phyloP scores from a whole-genome alignment of 2,797 vertebrate species.

The Periophthalmus magnuspinnatus region DNA sequence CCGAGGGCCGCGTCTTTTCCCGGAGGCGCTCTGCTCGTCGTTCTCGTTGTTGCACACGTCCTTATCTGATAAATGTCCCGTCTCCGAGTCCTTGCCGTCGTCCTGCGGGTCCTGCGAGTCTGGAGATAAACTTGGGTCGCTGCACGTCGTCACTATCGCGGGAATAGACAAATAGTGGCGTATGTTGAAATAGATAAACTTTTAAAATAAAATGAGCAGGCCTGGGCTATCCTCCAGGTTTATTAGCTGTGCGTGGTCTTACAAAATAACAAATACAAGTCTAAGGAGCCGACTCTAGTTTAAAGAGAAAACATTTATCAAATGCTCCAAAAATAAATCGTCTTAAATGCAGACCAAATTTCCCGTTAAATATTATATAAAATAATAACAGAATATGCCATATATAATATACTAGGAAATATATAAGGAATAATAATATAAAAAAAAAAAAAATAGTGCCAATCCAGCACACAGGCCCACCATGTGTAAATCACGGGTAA shows the following conservation, averaged over 20 bases:
- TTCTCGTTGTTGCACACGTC: constrained; percentile 89
- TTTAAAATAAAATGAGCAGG: background rate
- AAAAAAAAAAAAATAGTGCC: background rate
- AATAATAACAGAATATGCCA: background rate
- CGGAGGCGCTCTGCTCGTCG: constrained; percentile 89
- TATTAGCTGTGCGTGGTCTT: background rate
- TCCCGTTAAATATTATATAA: background rate
- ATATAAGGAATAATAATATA: background rate
- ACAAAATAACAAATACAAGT: background rate
- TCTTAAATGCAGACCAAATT: background rate
- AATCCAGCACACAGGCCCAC: background rate
- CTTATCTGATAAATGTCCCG: constrained; percentile 91
- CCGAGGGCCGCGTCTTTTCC: constrained; percentile 90
- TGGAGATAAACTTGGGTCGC: constrained; percentile 95
- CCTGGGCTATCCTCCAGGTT: background rate
- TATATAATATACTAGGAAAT: background rate
- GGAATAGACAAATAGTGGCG: background rate
- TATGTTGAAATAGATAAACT: background rate
- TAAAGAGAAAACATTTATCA: background rate
- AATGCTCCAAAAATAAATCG: background rate
- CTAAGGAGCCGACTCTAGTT: background rate
- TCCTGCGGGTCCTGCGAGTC: constrained; percentile 96
- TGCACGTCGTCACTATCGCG: constrained; percentile 88
- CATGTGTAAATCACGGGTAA: background rate
- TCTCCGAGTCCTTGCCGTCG: constrained; percentile 92